Conservation (phyloP, 1,140 invertebrate species). For the Drosophila rhopaloa region DNA sequence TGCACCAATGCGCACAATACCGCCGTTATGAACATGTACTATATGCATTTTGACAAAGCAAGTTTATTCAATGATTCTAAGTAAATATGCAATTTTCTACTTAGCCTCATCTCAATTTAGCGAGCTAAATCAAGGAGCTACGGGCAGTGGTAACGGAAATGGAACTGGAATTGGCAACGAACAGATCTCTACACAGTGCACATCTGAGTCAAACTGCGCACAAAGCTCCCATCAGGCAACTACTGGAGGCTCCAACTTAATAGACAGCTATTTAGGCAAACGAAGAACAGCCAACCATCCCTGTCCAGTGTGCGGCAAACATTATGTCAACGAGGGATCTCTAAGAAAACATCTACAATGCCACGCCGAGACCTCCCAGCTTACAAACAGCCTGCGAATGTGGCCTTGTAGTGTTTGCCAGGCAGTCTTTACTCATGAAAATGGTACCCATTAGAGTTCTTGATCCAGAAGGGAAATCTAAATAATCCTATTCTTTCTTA, state of each 20-base stretch:
- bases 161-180: conserved; percentile 5
- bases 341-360: conserved; percentile 95
- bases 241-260: conserved; percentile 48
- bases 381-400: conserved; percentile 94
- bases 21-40: too few species aligned
- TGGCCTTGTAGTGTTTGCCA: conserved; percentile 97
- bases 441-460: conserved; percentile 87
- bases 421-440: conserved; percentile 96
- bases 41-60: conserved; percentile 19
- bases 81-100: neutral
- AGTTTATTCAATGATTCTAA: neutral
- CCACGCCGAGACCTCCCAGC: conserved; percentile 95
- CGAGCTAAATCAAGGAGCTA: conserved; percentile 29
- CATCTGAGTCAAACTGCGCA: conserved; percentile 44
- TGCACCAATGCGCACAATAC: too few species aligned
- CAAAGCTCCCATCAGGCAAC: conserved; percentile 27
- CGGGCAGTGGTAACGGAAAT: conserved; percentile 26
- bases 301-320: conserved; percentile 96
- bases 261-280: conserved; percentile 93
- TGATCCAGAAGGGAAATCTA: conserved; percentile 45
- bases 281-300: conserved; percentile 96
- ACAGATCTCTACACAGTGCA: conserved; percentile 28
- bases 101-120: conserved; percentile 47
- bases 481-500: conserved; percentile 3
- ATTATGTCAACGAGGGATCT: conserved; percentile 97